Evolutionary conservation across 2,797 vertebrate species (phyloP).

Genomic region (Lacerta viridis): DNA sequence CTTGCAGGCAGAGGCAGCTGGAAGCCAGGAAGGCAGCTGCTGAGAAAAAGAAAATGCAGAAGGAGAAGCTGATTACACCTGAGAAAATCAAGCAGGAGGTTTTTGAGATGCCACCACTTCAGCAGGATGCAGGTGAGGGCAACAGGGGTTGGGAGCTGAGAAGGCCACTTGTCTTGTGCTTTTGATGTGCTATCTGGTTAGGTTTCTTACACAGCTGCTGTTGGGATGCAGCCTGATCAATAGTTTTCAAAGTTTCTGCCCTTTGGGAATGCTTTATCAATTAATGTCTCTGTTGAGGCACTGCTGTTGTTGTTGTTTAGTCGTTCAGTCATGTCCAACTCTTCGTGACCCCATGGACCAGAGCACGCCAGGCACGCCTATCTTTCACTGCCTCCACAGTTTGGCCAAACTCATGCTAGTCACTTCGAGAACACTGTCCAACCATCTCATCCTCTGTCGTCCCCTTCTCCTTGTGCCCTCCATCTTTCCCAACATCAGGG

Average conservation of each 20-base stretch:
- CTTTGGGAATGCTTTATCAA: not conserved
- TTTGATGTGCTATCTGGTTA: not conserved
- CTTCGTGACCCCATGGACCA: too few relatives aligned
- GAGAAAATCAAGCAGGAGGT: slow-evolving; percentile 89
- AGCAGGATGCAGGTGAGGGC: slow-evolving; percentile 76
- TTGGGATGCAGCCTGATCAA: not conserved
- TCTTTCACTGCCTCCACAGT: too few relatives aligned
- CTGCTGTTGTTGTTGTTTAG: too few relatives aligned
- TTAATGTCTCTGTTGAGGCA: not conserved
- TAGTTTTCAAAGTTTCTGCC: too few relatives aligned
- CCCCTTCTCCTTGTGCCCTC: too few relatives aligned
- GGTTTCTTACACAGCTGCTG: not conserved
- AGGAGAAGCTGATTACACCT: slow-evolving; percentile 89
- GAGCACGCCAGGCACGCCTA: too few relatives aligned
- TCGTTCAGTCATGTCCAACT: too few relatives aligned
- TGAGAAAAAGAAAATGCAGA: slow-evolving; percentile 93
- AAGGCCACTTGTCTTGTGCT: not conserved
- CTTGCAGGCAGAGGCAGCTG: slow-evolving; percentile 93
- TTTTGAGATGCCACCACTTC: slow-evolving; percentile 69
- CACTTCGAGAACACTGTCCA: too few relatives aligned
- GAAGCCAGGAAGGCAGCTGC: slow-evolving; percentile 94
- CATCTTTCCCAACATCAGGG: too few relatives aligned
- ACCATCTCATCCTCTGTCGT: too few relatives aligned
- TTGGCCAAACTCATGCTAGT: too few relatives aligned
- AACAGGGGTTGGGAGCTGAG: not conserved